These are phyloP conservation scores for Chrysochloris asiatica DNA, from an alignment of 2,113 vertebrate species.

Conservation along the genomic window DNA sequence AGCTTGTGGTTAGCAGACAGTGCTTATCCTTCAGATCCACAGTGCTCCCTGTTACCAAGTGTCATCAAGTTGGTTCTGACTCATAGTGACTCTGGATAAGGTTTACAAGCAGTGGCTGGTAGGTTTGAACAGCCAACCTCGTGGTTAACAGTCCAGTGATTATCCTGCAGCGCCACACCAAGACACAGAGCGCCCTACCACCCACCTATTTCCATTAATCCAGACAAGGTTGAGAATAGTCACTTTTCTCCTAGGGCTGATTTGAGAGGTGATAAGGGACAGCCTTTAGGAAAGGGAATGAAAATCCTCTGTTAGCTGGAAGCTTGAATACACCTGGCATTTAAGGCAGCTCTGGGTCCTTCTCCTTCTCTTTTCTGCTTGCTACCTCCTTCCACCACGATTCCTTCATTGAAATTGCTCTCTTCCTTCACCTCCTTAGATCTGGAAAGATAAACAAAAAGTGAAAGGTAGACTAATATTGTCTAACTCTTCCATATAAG, in stretches of 20 bases:
- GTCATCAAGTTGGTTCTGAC: too few relatives aligned
- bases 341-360: background rate
- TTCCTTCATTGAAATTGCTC: background rate
- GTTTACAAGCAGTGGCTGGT: too few relatives aligned
- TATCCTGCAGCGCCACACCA: background rate
- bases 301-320: background rate
- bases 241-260: background rate
- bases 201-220: background rate
- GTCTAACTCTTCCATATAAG: background rate
- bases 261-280: background rate
- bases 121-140: background rate
- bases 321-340: background rate
- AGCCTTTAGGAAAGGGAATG: background rate
- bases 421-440: background rate
- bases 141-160: background rate
- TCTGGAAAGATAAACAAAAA: background rate
- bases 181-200: too few relatives aligned
- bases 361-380: background rate
- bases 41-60: too few relatives aligned
- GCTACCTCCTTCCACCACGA: background rate
- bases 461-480: background rate
- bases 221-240: background rate
- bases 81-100: too few relatives aligned
- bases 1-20: too few relatives aligned
- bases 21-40: too few relatives aligned